Evolutionary conservation across 2,888 invertebrate genomes (phyloP), one percentile per base, ranked within the genome.

Genomic region (Dicyrtoma fusca): DNA sequence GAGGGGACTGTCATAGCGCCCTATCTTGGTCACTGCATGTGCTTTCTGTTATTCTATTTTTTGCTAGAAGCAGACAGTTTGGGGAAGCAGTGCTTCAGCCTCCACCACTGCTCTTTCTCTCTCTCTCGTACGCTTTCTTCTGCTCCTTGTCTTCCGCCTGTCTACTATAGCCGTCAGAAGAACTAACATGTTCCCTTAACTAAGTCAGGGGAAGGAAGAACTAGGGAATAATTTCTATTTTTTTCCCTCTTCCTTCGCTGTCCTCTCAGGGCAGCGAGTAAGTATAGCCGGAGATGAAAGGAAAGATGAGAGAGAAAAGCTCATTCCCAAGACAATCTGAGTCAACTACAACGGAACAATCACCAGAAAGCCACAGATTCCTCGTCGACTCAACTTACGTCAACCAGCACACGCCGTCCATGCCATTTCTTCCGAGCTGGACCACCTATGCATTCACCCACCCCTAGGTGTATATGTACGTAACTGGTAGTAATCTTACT

Each of bases 261-360:
- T 17, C 53, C 17, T 19, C 21, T 19, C 21, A 55, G 19, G 3
- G 51, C 26, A 57, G 55, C 17, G 66, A 55, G 55, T 34, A 14
- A 44, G 55, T 8, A 8, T 3, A 42, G n/a, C n/a, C n/a, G 44
- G 53, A 44, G 57, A 68, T 57, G 68, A 55, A 57, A 57, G 55
- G 57, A 57, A 45, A 44, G 25, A 57, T 23, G 21, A 26, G 63
- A 42, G 66, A 55, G 62, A 51, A 51, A 26, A 26, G n/a, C 51
- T 65, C 65, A 65, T 65, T 65, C 65, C 65, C 65, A 51, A 51
- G 65, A 65, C 65, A 65, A 65, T 65, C 65, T 51, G 23, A 51
- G 65, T 44, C 64, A 64, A 23, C 34, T 19, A 34, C 13, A 25
- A 1, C 19, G 14, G 47, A 10, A 47, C 47, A 63, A 45, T 63